These are phyloP conservation scores for Nerophis lumbriciformis DNA, from an alignment of 2,113 vertebrate genomes.

Conservation along the genomic window DNA sequence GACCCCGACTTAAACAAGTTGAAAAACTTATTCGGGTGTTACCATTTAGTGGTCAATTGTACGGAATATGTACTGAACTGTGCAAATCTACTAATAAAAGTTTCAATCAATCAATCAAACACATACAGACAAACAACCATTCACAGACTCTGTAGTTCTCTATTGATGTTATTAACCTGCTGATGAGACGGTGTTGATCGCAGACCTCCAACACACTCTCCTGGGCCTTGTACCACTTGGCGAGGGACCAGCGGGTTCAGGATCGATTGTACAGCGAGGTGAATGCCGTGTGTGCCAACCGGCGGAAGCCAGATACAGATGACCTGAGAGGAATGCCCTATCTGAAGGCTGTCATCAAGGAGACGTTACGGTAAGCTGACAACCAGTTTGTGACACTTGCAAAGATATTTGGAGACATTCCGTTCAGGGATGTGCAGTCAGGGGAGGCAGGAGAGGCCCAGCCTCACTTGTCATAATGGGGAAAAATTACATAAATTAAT, in stretches of 20 bases:
- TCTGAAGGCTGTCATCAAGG: slow-evolving; percentile 74
- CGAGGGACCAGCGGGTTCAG: slow-evolving; percentile 55
- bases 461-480: too few relatives aligned
- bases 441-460: too few relatives aligned
- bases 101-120: too few relatives aligned
- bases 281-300: slow-evolving; percentile 53
- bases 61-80: too few relatives aligned
- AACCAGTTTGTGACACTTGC: not conserved
- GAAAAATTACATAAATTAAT: too few relatives aligned
- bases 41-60: too few relatives aligned
- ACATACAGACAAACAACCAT: too few relatives aligned
- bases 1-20: too few relatives aligned
- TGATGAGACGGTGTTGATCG: not conserved
- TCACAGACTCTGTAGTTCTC: not conserved
- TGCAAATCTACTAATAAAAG: too few relatives aligned
- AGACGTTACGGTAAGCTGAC: slow-evolving; percentile 65
- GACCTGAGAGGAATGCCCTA: slow-evolving; percentile 69
- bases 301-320: slow-evolving; percentile 43
- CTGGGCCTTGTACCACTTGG: slow-evolving; percentile 71
- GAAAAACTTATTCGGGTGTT: too few relatives aligned
- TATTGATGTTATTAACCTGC: not conserved
- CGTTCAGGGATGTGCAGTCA: not conserved
- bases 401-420: not conserved
- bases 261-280: slow-evolving; percentile 60
- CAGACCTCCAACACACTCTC: slow-evolving; percentile 78